phyloP scores from a whole-genome alignment of 2,888 invertebrate species.

The Blomia tropicalis region DNA sequence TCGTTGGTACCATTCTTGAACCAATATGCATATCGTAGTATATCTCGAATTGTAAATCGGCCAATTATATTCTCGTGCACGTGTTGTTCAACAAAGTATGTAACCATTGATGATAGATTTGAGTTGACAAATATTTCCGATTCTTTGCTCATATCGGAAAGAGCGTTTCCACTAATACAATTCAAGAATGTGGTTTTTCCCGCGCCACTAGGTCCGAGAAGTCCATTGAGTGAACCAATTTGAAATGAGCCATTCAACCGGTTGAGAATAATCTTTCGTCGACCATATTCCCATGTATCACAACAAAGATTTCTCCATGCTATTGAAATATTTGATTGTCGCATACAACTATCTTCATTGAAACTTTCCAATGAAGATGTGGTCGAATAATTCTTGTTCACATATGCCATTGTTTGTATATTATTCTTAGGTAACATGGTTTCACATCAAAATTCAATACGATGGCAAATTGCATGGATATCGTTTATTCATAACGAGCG shows the following conservation, averaged over 20 bases:
- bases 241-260: background rate
- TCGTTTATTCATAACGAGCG: too few species aligned
- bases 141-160: background rate
- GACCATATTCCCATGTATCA: background rate
- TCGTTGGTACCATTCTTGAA: background rate
- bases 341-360: too few species aligned
- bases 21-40: slow-evolving; percentile 1
- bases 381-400: too few species aligned
- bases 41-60: background rate
- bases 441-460: too few species aligned
- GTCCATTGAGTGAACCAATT: background rate
- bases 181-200: slow-evolving; percentile 8
- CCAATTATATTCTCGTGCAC: slow-evolving; percentile 1
- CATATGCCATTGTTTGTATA: too few species aligned
- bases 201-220: slow-evolving; percentile 7
- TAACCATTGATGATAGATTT: background rate
- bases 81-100: background rate
- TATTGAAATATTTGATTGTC: background rate
- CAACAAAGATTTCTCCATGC: background rate
- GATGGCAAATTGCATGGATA: too few species aligned
- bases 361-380: too few species aligned
- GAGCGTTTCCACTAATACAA: background rate
- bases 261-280: background rate
- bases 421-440: too few species aligned
- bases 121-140: background rate